A percentile compares a stretch with the other conserved stretches of the same genome.
These are phyloP conservation scores for Nymphicus hollandicus DNA, from an alignment of 2,113 vertebrate genomes.

Conservation along the genomic window DNA sequence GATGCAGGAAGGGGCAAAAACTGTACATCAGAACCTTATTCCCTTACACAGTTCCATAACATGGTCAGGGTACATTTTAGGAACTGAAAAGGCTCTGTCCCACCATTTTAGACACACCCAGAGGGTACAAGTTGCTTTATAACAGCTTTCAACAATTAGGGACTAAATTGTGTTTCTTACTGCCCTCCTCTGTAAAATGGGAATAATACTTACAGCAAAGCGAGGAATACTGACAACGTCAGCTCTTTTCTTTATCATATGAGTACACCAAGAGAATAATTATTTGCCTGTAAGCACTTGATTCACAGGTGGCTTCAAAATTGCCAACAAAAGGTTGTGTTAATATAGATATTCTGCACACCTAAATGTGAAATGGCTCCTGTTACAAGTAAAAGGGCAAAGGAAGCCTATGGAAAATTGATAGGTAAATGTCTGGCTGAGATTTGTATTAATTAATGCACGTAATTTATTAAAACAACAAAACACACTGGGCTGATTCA, in stretches of 20 bases:
- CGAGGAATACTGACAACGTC: not conserved
- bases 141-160: not conserved
- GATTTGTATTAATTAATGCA: not conserved
- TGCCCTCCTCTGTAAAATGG: not conserved
- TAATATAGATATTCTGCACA: not conserved
- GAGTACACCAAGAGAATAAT: not conserved
- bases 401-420: not conserved
- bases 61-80: not conserved
- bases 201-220: not conserved
- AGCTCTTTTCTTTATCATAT: not conserved
- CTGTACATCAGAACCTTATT: not conserved
- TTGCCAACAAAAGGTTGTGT: not conserved
- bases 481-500: constrained; percentile 9
- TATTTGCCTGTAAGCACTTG: not conserved
- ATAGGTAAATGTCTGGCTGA: not conserved
- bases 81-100: not conserved
- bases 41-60: not conserved
- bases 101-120: not conserved
- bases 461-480: constrained; percentile 15
- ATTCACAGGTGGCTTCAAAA: not conserved
- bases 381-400: not conserved
- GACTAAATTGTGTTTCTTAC: not conserved
- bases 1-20: not conserved
- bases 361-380: not conserved
- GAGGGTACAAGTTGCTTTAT: not conserved